phyloP scores from a whole-genome alignment of 2,888 invertebrate genomes.

The Cotesia congregata region DNA sequence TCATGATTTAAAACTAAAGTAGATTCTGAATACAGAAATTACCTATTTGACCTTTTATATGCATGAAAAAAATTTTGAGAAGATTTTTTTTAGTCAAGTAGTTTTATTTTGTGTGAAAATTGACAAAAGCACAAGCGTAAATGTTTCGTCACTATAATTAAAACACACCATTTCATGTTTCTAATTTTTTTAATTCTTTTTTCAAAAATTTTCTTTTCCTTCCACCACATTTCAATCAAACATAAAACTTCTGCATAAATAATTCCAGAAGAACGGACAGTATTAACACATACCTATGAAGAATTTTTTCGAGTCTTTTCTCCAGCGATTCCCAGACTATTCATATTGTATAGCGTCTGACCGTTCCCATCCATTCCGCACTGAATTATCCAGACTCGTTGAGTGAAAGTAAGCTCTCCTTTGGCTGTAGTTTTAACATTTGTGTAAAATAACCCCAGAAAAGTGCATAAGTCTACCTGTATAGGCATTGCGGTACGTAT shows the following conservation, averaged over 20 bases:
- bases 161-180: too few relatives aligned
- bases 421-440: background rate
- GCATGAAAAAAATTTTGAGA: too few relatives aligned
- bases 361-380: conserved; percentile 49
- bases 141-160: too few relatives aligned
- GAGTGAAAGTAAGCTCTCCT: conserved; percentile 30
- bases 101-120: too few relatives aligned
- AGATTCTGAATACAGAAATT: too few relatives aligned
- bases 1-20: too few relatives aligned
- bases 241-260: background rate
- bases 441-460: conserved; percentile 32
- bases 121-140: too few relatives aligned
- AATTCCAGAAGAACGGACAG: background rate
- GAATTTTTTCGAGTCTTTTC: conserved; percentile 16
- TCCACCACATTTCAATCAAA: too few relatives aligned
- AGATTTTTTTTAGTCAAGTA: too few relatives aligned
- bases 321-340: conserved; percentile 36
- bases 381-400: conserved; percentile 54
- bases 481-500: conserved; percentile 19
- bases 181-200: too few relatives aligned
- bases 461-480: background rate
- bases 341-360: conserved; percentile 56
- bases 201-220: too few relatives aligned
- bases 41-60: too few relatives aligned
- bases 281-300: background rate